phyloP scores from a whole-genome alignment of 2,888 invertebrate species.

The Dascillus cervinus region DNA sequence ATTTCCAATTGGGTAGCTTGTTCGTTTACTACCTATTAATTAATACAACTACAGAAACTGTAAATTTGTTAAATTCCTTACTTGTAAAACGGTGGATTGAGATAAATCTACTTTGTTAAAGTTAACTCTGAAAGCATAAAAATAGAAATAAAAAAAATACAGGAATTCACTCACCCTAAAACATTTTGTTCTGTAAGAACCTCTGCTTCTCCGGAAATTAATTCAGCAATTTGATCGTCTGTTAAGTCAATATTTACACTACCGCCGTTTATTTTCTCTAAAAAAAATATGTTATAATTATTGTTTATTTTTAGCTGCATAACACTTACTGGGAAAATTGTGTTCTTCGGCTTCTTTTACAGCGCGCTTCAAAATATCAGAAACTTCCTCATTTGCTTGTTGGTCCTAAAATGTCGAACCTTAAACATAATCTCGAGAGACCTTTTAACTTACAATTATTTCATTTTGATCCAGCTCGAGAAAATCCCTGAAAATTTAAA shows the following conservation, averaged over 20 bases:
- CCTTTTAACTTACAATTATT: no score
- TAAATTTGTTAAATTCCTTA: background rate
- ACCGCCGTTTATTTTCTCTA: no score
- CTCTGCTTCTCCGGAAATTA: slow-evolving; percentile 62
- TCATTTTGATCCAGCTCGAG: no score
- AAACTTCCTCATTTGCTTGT: no score
- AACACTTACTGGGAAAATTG: no score
- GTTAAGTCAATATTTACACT: background rate
- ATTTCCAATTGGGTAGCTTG: slow-evolving; percentile 39
- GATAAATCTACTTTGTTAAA: slow-evolving; percentile 13
- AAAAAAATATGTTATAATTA: no score
- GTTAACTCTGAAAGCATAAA: slow-evolving; percentile 5
- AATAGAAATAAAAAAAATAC: background rate
- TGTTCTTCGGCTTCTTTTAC: no score
- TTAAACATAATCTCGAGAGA: no score
- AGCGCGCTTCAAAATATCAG: no score
- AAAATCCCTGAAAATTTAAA: no score
- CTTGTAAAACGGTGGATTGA: slow-evolving; percentile 10
- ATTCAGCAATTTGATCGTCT: slow-evolving; percentile 59
- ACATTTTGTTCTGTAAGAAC: slow-evolving; percentile 57
- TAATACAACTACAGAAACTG: background rate
- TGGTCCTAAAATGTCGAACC: no score
- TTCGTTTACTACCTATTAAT: slow-evolving; percentile 45
- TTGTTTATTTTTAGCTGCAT: no score
- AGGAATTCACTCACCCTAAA: slow-evolving; percentile 47